phyloP scores from a whole-genome alignment of 2,797 vertebrate genomes.

The Sparidentex hasta region DNA sequence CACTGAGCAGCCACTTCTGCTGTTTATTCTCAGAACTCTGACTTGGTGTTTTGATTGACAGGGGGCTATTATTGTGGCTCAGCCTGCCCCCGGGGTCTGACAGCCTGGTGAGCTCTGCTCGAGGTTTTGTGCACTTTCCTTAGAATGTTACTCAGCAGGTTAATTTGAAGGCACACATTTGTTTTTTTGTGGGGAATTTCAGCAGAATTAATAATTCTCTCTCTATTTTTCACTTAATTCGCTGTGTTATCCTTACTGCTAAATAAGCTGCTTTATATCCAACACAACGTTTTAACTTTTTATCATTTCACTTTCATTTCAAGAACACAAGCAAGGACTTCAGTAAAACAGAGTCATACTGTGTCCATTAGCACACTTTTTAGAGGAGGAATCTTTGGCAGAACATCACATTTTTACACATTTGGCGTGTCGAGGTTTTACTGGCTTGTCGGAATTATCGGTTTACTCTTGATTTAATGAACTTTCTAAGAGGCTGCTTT shows the following conservation, averaged over 20 bases:
- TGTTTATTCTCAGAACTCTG: neutral
- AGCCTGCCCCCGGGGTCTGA: neutral
- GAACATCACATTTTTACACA: conserved; percentile 29
- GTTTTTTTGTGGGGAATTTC: neutral
- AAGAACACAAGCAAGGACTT: neutral
- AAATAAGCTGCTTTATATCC: neutral
- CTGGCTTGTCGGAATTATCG: conserved; percentile 12
- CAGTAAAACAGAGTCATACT: neutral
- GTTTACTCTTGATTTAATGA: conserved; percentile 26
- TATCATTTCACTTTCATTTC: neutral
- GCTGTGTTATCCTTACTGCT: neutral
- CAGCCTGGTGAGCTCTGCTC: neutral
- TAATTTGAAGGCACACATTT: neutral
- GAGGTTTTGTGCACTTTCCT: neutral
- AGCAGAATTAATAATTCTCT: neutral
- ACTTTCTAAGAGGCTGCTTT: conserved; percentile 12
- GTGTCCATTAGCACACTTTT: conserved; percentile 28
- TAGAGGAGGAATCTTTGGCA: conserved; percentile 1
- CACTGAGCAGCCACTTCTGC: too few relatives aligned
- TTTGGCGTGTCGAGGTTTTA: conserved; percentile 9
- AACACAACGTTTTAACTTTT: neutral
- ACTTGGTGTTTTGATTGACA: neutral
- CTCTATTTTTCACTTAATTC: neutral
- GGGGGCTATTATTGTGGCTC: neutral
- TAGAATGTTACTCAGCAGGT: neutral